Evolutionary conservation across 2,113 vertebrate genomes (phyloP).

Genomic region (Onychostoma macrolepis): DNA sequence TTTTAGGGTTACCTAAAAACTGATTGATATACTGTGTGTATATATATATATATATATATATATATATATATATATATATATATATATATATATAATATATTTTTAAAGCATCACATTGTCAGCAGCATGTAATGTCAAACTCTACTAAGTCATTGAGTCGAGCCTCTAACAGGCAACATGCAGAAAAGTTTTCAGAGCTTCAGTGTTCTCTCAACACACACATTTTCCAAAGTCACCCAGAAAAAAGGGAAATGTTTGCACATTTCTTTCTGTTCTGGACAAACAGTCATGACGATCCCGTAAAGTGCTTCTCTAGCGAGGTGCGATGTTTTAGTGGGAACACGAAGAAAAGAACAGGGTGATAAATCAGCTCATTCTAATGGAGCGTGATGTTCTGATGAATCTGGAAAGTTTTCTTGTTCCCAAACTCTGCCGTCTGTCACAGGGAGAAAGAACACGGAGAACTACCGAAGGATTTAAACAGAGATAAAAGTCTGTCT

Average conservation of each 20-base stretch:
- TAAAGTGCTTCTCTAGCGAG: conserved; percentile 34
- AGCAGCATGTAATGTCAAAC: background rate
- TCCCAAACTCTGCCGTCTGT: conserved; percentile 10
- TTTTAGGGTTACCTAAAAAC: too few species aligned
- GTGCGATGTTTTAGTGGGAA: conserved; percentile 25
- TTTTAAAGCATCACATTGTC: background rate
- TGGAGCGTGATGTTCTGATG: conserved; percentile 43
- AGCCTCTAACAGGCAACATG: background rate
- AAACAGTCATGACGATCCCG: conserved; percentile 16
- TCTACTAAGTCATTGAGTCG: background rate
- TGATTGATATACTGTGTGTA: too few species aligned
- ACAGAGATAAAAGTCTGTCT: background rate
- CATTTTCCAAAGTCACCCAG: background rate
- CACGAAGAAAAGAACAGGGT: conserved; percentile 27
- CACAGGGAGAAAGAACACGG: conserved; percentile 41
- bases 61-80: too few species aligned
- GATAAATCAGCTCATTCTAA: conserved; percentile 27
- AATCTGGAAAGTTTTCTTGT: conserved; percentile 23
- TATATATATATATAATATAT: too few species aligned
- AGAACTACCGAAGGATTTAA: conserved; percentile 29
- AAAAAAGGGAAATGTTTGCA: conserved; percentile 20
- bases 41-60: too few species aligned
- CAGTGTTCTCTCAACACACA: conserved; percentile 44
- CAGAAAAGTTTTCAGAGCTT: background rate
- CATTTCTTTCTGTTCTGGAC: conserved; percentile 24